Base-by-base conservation (phyloP, 2,113 vertebrate species). In the Equus quagga region DNA sequence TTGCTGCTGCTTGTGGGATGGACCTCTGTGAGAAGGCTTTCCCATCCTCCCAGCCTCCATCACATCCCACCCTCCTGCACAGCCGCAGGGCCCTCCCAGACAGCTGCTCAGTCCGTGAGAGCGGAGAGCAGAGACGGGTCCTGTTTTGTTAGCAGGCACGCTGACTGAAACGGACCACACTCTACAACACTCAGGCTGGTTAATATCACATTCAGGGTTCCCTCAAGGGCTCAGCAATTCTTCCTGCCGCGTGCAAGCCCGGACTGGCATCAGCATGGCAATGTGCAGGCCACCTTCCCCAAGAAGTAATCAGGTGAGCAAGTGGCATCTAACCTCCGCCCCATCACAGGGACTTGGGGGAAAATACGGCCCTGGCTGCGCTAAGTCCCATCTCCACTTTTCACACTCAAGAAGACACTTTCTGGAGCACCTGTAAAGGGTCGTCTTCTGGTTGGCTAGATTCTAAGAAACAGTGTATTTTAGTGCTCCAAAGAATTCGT, bases 121-220 rank as follows among this genome's bases (percentile, higher is more conserved):
- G 28, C 85, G 5, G 23, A 72, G 31, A 51, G 17, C 15, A 36
- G 31, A 44, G 33, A 26, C 2, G 5, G 0, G 26, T 31, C n/a
- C 4, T 51, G 0, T 65, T 31, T 24, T 31, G 15, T 17, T 3
- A n/a, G 64, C 0, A 21, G 72, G 33, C 1, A 11, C 0, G 0
- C 6, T 8, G 15, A 65, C 41, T 2, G 36, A 3, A 15, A 17
- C 2, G 1, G 13, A 19, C 13, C 4, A 33, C 3, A 65, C 49
- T 8, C 14, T 14, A 31, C 26, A 23, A n/a, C 14, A 73, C 24
- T 65, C 54, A 19, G 8, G 19, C 24, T 26, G 12, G 46, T 26
- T 23, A 33, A 8, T 24, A 1, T 60, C 21, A 62, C 13, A 36
- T 23, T 65, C 21, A 11, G 23, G 23, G 31, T 12, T 69, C 3